Percentiles rank a stretch among this genome's conserved stretches.
These are phyloP conservation scores for Pardosa pseudoannulata DNA, from an alignment of 2,888 invertebrate species.

Conservation along the genomic window DNA sequence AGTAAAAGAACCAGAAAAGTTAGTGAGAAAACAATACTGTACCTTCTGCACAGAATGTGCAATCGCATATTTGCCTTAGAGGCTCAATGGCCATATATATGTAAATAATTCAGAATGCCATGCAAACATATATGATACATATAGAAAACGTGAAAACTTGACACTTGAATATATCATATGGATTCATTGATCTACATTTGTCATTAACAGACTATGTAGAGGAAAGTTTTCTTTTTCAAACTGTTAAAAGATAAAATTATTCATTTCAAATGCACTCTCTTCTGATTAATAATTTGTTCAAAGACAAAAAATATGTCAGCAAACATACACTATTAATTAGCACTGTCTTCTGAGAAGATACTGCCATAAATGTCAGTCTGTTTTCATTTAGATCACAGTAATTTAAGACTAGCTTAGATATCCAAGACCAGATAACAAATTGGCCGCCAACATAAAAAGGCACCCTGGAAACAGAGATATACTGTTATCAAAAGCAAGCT, in stretches of 20 bases:
- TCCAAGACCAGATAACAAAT: constrained; percentile 40
- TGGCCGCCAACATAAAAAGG: constrained; percentile 58
- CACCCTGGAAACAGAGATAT: constrained; percentile 56
- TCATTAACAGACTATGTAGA: not conserved
- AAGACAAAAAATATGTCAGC: constrained; percentile 2
- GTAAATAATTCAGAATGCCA: constrained; percentile 45
- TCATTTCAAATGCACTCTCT: not conserved
- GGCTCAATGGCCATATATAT: constrained; percentile 29
- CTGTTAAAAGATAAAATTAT: not conserved
- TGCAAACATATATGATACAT: constrained; percentile 46
- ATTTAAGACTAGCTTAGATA: constrained; percentile 71
- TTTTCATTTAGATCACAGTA: constrained; percentile 71
- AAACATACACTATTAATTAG: not conserved
- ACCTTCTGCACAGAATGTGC: constrained; percentile 29
- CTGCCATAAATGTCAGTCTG: constrained; percentile 30
- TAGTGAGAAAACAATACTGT: constrained; percentile 27
- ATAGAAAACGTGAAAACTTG: constrained; percentile 38
- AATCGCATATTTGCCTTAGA: constrained; percentile 41
- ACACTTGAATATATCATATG: constrained; percentile 7
- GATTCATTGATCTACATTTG: not conserved
- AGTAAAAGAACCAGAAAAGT: constrained; percentile 13
- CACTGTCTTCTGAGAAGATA: constrained; percentile 50
- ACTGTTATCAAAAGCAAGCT: constrained; percentile 42
- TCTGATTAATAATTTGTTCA: constrained; percentile 8
- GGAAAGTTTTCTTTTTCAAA: not conserved